Evolutionary conservation across 2,113 vertebrate species (phyloP), one percentile per base, ranked within the genome.

Genomic region (Indri indri): DNA sequence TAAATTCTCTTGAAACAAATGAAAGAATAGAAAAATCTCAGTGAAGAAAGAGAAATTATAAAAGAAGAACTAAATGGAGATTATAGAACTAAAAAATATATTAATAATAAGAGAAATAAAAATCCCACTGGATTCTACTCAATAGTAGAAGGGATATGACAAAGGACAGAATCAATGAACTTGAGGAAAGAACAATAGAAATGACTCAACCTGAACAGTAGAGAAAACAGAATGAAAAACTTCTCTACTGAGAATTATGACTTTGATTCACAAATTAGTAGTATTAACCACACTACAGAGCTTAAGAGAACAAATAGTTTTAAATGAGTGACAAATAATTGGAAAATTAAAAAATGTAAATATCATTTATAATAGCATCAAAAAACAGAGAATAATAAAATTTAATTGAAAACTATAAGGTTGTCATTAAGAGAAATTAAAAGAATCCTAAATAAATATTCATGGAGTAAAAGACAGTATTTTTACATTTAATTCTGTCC

Each of bases 321-420:
- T 68, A 63, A 61, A 14, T 40, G 86, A 95, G 42, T 77, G 79
- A 86, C 42, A 94, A 89, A n/a, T 91, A 93, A 90, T 37, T 88
- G n/a, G 63, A 85, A 89, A 90, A 79, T 77, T 59, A 20, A 76
- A 95, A 65, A 54, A 16, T 70, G 61, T 40, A 61, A 85, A 50
- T 11, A 73, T 27, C 25, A 80, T 70, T 82, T 91, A 63, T 80
- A 84, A 91, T n/a, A 92, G 22, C 42, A 94, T 88, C 6, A 86
- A 84, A 93, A 73, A n/a, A 25, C 34, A 79, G 42, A 93, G 73
- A 82, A 94, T 37, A 59, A 76, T 66, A 23, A 65, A 76, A 86
- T 86, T 63, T 86, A 94, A 86, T 82, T 87, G 54, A 90, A 87
- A 85, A 87, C 22, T 57, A n/a, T 47, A 77, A 13, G 70, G 59